phyloP scores from a whole-genome alignment of 1,140 invertebrate species.

The Drosophila takahashii region DNA sequence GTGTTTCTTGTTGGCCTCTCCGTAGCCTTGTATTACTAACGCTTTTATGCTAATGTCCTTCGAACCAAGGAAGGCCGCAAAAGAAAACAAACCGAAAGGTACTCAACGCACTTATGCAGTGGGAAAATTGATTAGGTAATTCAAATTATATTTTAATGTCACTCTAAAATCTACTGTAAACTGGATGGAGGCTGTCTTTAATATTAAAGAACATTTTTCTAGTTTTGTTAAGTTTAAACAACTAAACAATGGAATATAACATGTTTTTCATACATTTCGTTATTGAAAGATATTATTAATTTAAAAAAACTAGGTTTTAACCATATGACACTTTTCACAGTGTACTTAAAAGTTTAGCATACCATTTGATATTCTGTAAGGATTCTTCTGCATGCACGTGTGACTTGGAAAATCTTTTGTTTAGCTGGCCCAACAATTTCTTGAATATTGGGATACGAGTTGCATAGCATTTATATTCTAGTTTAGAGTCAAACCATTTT shows the following conservation, averaged over 20 bases:
- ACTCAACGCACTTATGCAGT: constrained; percentile 10
- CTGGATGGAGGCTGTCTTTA: too few species aligned
- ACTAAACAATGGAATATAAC: too few species aligned
- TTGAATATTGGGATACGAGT: neutral
- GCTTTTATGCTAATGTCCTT: constrained; percentile 82
- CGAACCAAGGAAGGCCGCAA: constrained; percentile 39
- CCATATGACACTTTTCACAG: neutral
- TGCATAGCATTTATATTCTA: neutral
- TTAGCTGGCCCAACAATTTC: neutral
- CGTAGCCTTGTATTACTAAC: constrained; percentile 71
- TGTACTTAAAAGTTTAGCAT: neutral
- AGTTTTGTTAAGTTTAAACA: too few species aligned
- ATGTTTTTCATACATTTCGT: too few species aligned
- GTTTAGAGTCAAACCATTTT: too few species aligned
- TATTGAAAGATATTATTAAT: neutral
- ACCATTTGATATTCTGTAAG: constrained; percentile 4
- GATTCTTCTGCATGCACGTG: constrained; percentile 2
- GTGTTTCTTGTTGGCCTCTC: constrained; percentile 76
- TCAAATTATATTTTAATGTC: too few species aligned
- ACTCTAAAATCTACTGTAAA: too few species aligned
- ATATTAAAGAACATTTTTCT: too few species aligned
- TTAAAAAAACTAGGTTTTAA: neutral
- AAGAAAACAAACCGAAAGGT: constrained; percentile 3
- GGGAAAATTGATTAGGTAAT: neutral
- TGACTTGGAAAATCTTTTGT: constrained; percentile 5